These are phyloP conservation scores for Nineta flava DNA, from an alignment of 2,888 invertebrate genomes.

Conservation along the genomic window DNA sequence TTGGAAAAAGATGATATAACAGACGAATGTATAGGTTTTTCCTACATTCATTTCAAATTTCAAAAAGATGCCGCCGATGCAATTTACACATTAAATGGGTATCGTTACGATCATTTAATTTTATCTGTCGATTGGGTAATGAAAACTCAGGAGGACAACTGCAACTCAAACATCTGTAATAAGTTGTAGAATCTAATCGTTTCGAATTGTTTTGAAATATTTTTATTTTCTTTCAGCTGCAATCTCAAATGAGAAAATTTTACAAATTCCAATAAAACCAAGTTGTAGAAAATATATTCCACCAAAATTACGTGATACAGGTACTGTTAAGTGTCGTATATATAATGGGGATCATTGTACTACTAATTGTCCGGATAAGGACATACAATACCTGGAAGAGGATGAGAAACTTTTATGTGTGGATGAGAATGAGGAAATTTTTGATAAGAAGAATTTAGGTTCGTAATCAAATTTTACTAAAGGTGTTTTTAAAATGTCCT, in stretches of 20 bases:
- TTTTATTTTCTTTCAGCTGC: no score
- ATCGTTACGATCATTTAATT: constrained; percentile 96
- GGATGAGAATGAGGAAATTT: constrained; percentile 47
- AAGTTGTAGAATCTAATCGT: no score
- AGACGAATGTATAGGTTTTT: constrained; percentile 86
- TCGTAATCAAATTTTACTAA: not conserved
- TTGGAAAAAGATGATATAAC: constrained; percentile 86
- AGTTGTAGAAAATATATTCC: no score
- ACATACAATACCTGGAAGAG: constrained; percentile 64
- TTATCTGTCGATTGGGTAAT: constrained; percentile 91
- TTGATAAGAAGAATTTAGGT: constrained; percentile 34
- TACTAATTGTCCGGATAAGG: constrained; percentile 90
- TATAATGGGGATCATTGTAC: constrained; percentile 98
- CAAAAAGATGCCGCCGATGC: constrained; percentile 85
- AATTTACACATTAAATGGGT: constrained; percentile 74
- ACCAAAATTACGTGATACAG: constrained; percentile 41
- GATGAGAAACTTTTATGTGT: no score
- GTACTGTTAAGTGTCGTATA: constrained; percentile 71
- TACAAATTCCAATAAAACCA: no score
- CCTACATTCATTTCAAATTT: constrained; percentile 92
- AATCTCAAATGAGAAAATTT: no score
- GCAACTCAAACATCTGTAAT: no score
- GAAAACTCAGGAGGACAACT: no score
- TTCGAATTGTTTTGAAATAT: no score
- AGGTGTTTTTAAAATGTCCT: no score